Base-by-base conservation (phyloP, 2,888 invertebrate genomes). In the Fragum fragum region DNA sequence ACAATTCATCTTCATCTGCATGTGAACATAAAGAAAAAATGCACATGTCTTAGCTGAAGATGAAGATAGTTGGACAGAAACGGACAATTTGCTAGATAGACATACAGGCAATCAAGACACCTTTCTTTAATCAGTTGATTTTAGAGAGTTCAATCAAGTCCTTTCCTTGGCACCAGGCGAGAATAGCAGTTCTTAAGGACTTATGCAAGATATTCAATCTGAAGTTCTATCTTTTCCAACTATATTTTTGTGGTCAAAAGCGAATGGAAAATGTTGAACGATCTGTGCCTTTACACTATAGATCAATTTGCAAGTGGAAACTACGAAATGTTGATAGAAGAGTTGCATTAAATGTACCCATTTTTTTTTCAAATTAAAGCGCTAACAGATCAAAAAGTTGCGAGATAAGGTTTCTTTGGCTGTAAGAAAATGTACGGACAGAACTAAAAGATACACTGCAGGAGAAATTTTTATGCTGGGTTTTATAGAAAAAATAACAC, bases 321-420 rank as follows among this genome's bases (percentile, higher is more conserved):
- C 14, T 80, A 1, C 42, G 79, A 18, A 75, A 80, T 75, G 59
- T 76, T 32, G 80, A 80, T 53, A 75, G 80, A 61, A 7, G 76
- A 6, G 80, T 80, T 26, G 80, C 80, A 21, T 1, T 53, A 1
- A 32, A 57, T 53, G n/a, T 75, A 7, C 71, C 75, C 32, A 80
- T 47, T 66, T 80, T 14, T 80, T 80, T 32, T 80, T 63, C 36
- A 80, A 79, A 61, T 42, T 80, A 28, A 80, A 80, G 47, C 39
- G 66, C 16, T 21, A 76, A 6, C 80, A 80, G 32, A 72, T 81
- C 16, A 81, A 85, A 36, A 75, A 82, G 23, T 36, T 81, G 11
- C 36, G 21, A 32, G 81, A 81, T 47, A 81, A 81, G 63, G 77
- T 76, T 5, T 63, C 70, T 14, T 74, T 81, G 61, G 81, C 81